A percentile compares a stretch with the other conserved stretches of the same genome.
These are phyloP conservation scores for Drosophila takahashii DNA, from an alignment of 1,140 invertebrate genomes.

Conservation along the genomic window DNA sequence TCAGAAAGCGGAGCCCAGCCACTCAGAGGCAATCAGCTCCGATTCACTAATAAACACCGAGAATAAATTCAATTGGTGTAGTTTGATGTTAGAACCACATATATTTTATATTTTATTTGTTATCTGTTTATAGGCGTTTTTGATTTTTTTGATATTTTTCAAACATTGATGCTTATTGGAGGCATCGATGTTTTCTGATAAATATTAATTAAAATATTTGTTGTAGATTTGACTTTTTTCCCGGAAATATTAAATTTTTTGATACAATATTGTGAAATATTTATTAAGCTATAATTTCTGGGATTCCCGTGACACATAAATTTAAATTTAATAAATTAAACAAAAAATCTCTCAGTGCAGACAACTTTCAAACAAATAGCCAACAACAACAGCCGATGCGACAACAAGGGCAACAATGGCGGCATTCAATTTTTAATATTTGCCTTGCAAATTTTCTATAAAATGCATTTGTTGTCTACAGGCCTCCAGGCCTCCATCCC, in stretches of 20 bases:
- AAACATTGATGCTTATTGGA: too few species aligned
- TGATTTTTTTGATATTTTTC: too few species aligned
- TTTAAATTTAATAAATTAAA: neutral
- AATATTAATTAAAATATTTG: too few species aligned
- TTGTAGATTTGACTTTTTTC: too few species aligned
- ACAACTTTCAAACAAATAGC: slow-evolving; percentile 28
- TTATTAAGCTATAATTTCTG: too few species aligned
- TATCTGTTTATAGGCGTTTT: too few species aligned
- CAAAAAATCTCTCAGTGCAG: slow-evolving; percentile 2
- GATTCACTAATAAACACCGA: slow-evolving; percentile 29
- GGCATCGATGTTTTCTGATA: too few species aligned
- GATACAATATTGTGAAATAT: too few species aligned
- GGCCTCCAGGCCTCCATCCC: neutral
- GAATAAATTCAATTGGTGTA: slow-evolving; percentile 17
- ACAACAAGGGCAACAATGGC: slow-evolving; percentile 54
- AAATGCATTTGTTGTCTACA: slow-evolving; percentile 80
- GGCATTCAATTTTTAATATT: slow-evolving; percentile 82
- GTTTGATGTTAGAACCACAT: neutral
- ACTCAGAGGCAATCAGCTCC: slow-evolving; percentile 73
- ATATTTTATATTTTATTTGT: too few species aligned
- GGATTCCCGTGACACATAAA: too few species aligned
- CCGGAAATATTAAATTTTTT: too few species aligned
- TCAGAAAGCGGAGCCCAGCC: slow-evolving; percentile 43
- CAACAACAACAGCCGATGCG: slow-evolving; percentile 19
- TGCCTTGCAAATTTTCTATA: slow-evolving; percentile 79